Base-by-base conservation (phyloP, 2,113 vertebrate species). In the Chaetodon trifascialis region DNA sequence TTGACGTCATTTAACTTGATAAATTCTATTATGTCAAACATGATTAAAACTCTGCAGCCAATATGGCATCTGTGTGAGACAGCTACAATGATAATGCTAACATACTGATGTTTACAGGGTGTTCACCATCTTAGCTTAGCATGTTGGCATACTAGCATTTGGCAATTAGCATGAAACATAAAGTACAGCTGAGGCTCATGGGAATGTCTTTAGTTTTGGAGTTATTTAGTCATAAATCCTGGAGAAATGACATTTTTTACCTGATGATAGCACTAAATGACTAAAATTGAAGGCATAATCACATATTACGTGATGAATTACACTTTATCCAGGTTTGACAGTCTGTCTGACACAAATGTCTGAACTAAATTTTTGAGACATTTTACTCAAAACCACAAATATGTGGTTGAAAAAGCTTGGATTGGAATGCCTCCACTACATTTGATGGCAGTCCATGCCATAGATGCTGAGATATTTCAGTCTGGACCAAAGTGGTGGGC, bases 131-230 rank as follows among this genome's bases (percentile, higher is more conserved):
- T 68, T 40, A 71, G 15, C 36, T 55, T 40, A 38, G 21, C 7
- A 7, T 60, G 46, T 62, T 52, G 12, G 17, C 62, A 73, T 59
- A 16, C 51, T 40, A 44, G 19, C n/a, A 34, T 80, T 36, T 71
- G 36, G 25, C 34, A 77, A 65, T 74, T 21, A 70, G 11, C 25
- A 49, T 38, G 38, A 67, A 58, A 76, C 49, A 72, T 19, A 68
- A 58, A 51, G 5, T 12, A 3, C 19, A 68, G 36, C 19, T 38
- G 11, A 60, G 38, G 47, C 56, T 82, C 7, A 47, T 63, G 62
- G 47, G 9, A 62, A 51, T 75, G n/a, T 58, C 8, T 12, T 55
- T 11, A 30, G 34, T 80, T 51, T 42, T 46, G 23, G 34, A 71
- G 36, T 1, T 34, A 62, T 64, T 63, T 52, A 7, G 55, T 54